These are phyloP conservation scores for Palythoa grandiflora DNA, from an alignment of 92 coral and sea anemone genomes.

Conservation along the genomic window DNA sequence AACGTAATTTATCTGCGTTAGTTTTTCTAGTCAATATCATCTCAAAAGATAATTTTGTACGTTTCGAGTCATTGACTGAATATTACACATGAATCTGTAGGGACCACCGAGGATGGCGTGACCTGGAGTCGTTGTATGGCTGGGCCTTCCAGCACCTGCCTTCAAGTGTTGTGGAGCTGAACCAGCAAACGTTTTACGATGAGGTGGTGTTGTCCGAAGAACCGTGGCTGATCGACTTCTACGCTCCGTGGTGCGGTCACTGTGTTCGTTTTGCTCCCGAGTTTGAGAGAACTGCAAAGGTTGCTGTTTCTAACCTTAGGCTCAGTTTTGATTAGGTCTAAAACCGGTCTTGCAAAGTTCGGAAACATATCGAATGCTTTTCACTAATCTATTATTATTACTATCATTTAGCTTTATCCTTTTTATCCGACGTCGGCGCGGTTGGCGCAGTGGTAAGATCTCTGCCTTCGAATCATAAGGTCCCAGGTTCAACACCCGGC, in stretches of 20 bases:
- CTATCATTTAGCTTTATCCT: too few species aligned
- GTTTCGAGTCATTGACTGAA: not conserved
- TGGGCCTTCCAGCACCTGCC: constrained; percentile 97
- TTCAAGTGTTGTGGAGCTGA: constrained; percentile 81
- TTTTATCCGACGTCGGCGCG: too few species aligned
- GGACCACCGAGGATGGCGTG: constrained; percentile 94
- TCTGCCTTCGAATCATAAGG: too few species aligned
- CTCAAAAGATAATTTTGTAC: too few species aligned
- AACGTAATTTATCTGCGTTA: too few species aligned
- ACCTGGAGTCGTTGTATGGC: constrained; percentile 84
- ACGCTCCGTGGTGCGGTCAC: constrained; percentile 99
- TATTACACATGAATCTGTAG: constrained; percentile 24
- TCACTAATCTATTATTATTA: too few species aligned
- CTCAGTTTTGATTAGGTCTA: too few species aligned
- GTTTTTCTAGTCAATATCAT: too few species aligned
- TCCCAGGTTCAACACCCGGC: too few species aligned
- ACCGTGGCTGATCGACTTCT: constrained; percentile 95
- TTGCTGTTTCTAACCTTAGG: constrained; percentile 6
- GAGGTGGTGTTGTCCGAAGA: constrained; percentile 77
- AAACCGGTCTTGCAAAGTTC: too few species aligned
- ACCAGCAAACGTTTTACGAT: constrained; percentile 69
- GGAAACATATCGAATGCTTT: too few species aligned
- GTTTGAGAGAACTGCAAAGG: constrained; percentile 91
- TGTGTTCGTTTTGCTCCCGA: constrained; percentile 97
- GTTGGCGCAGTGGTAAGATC: too few species aligned